A percentile compares a stretch with the other conserved stretches of the same genome.
Conservation (phyloP, 2,797 vertebrate genomes). For the Trachops cirrhosus region DNA sequence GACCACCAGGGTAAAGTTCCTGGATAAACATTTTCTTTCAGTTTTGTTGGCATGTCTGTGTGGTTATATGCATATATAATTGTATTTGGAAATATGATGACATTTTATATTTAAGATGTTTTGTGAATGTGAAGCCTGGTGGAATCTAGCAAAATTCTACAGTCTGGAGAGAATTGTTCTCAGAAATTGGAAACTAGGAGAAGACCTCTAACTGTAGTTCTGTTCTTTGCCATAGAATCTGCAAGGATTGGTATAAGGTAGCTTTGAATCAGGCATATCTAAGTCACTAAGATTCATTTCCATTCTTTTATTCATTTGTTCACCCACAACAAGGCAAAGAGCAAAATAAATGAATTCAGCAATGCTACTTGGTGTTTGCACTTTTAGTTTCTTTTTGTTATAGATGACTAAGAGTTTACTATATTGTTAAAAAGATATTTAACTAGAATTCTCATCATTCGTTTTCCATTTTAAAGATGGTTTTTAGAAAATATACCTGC, state of each 20-base stretch:
- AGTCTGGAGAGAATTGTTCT: background rate
- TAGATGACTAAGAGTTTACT: background rate
- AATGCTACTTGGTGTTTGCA: background rate
- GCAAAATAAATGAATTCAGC: background rate
- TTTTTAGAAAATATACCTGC: background rate
- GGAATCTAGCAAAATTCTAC: background rate
- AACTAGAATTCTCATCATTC: background rate
- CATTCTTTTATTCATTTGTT: background rate
- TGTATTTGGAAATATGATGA: constrained; percentile 9
- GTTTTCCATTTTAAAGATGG: background rate
- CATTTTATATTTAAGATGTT: background rate
- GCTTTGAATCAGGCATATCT: background rate
- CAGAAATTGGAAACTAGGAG: background rate
- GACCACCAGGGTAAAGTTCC: background rate
- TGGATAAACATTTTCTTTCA: background rate
- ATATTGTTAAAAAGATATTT: background rate
- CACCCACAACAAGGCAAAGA: background rate
- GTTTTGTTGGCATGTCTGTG: background rate
- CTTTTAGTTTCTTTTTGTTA: background rate
- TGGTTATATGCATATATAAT: background rate
- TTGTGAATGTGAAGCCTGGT: background rate
- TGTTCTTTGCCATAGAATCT: background rate
- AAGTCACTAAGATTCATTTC: background rate
- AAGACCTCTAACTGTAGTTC: background rate
- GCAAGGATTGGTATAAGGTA: background rate